Conservation (phyloP, 2,888 invertebrate genomes). For the Criorhina ranunculi region DNA sequence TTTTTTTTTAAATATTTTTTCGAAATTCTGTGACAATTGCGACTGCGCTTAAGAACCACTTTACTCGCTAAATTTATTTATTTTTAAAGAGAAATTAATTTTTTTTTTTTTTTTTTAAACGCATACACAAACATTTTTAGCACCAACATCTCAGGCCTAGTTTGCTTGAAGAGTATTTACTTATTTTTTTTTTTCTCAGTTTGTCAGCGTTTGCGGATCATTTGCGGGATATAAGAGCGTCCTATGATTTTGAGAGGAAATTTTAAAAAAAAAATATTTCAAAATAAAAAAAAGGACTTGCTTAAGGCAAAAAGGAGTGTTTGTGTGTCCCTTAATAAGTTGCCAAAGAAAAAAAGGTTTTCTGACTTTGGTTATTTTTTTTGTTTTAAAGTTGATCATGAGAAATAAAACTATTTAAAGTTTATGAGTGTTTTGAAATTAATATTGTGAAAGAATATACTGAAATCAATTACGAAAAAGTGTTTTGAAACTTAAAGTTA, state of each 20-base stretch:
- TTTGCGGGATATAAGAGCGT: slow-evolving; percentile 38
- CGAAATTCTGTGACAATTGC: slow-evolving; percentile 62
- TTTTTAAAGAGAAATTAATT: slow-evolving; percentile 57
- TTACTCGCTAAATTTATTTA: slow-evolving; percentile 65
- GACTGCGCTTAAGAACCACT: slow-evolving; percentile 62
- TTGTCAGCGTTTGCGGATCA: slow-evolving; percentile 62
- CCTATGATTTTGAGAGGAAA: background rate
- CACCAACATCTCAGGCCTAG: slow-evolving; percentile 26
- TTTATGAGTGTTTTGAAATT: background rate
- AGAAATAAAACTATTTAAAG: slow-evolving; percentile 22
- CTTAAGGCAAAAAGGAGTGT: background rate
- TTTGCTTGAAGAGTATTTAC: slow-evolving; percentile 33
- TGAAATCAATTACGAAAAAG: background rate
- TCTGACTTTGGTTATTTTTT: background rate
- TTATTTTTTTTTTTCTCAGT: slow-evolving; percentile 42
- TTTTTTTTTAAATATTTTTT: slow-evolving; percentile 16
- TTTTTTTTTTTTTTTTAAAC: slow-evolving; percentile 67
- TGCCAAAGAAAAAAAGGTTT: background rate
- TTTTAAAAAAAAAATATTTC: slow-evolving; percentile 4
- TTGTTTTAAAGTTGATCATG: slow-evolving; percentile 2
- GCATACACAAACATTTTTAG: slow-evolving; percentile 41
- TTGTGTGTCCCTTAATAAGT: slow-evolving; percentile 15
- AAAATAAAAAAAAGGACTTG: slow-evolving; percentile 14
- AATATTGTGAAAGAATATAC: background rate
- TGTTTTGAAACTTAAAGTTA: background rate